A percentile compares a stretch with the other conserved stretches of the same genome.
These are phyloP conservation scores for Chelonoidis abingdonii DNA, from an alignment of 2,113 vertebrate species.

Conservation along the genomic window DNA sequence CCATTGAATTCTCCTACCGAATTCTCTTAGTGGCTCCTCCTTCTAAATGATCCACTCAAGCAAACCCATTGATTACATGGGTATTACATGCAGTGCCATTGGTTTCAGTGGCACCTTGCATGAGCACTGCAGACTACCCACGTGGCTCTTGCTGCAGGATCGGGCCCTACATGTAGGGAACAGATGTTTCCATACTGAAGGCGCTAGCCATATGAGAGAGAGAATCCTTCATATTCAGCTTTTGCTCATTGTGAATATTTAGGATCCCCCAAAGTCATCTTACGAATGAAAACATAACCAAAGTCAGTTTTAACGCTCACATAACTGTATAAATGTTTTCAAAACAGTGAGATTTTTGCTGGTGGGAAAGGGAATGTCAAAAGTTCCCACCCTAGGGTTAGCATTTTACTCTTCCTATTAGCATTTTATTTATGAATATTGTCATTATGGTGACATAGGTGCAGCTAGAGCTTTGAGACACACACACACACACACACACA, in stretches of 20 bases:
- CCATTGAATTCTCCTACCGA: not conserved
- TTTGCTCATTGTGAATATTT: not conserved
- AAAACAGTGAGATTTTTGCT: not conserved
- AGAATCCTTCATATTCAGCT: not conserved
- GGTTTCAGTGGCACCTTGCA: not conserved
- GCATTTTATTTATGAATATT: constrained; percentile 34
- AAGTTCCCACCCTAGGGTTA: constrained; percentile 3
- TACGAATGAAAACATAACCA: not conserved
- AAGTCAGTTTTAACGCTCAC: not conserved
- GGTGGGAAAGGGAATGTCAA: not conserved
- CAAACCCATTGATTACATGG: not conserved
- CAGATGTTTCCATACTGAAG: not conserved
- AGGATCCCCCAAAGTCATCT: not conserved
- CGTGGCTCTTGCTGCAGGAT: accelerated
- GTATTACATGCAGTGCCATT: not conserved
- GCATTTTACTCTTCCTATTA: constrained; percentile 30
- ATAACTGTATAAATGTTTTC: not conserved
- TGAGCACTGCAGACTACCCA: not conserved
- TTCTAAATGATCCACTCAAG: not conserved
- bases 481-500: constrained; percentile 68
- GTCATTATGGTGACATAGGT: constrained; percentile 28
- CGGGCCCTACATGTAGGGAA: accelerated
- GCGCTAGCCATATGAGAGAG: not conserved
- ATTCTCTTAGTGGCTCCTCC: not conserved
- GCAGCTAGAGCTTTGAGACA: constrained; percentile 14